Evolutionary conservation across 1,140 invertebrate species (phyloP), one percentile per base, ranked within the genome.

Genomic region (Diprion similis): DNA sequence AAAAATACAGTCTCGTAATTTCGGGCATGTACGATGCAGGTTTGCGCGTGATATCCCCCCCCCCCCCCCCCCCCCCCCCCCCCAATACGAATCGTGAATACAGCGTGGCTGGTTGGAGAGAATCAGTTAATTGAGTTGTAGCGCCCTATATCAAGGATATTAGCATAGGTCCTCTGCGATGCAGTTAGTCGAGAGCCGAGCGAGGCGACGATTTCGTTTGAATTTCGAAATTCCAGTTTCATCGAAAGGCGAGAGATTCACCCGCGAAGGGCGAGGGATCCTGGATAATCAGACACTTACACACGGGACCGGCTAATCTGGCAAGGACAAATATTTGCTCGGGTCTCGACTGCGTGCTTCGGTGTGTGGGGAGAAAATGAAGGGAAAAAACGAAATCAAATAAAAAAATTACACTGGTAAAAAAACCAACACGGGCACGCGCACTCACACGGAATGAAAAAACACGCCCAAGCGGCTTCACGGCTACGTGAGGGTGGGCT

Each of bases 401-500:
- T 73, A 64, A 48, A 68, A 37, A 65, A 46, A 48, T 46, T 68
- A 67, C 45, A 24, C 37, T 37, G 8, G 72, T 71, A 76, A 79
- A 77, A 65, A 66, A 72, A 72, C 64, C 45, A 66, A 66, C 46
- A 66, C 46, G 47, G 13, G 47, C 47, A 18, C 47, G 70, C 37
- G 51, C 13, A 37, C 24, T 1, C 24, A 37, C 24, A 37, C 24
- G 24, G 24, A 37, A 37, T 37, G 48, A 66, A 66, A 51, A 71
- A 68, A 46, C 10, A 19, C n/a, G 17, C 6, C 18, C 18, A 48
- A 19, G 70, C 46, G 46, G 70, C 17, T 19, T 37, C 24, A 37
- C 24, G 24, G 24, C 24, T 37, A 45, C 37, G 24, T 72, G 46
- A 46, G 70, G 19, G 24, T n/a, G 78, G 74, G 76, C 76, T 79